Conservation (phyloP, 2,797 vertebrate species). For the Nyctibius grandis region DNA sequence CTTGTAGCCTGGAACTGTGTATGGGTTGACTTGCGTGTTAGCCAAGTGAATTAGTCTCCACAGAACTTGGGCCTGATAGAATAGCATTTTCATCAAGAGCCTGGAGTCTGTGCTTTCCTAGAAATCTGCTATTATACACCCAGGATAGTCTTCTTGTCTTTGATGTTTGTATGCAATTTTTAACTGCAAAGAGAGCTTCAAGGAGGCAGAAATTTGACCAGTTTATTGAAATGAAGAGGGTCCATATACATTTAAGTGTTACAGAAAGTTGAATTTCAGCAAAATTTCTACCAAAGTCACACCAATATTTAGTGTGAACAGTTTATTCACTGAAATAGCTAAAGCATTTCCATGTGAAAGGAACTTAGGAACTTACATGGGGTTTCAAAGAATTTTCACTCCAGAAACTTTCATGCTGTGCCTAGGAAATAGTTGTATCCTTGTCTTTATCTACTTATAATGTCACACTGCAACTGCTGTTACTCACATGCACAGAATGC, state of each 20-base stretch:
- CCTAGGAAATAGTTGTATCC: background rate
- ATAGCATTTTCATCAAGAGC: slow-evolving; percentile 13
- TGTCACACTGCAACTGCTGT: background rate
- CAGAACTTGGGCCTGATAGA: background rate
- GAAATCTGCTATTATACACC: background rate
- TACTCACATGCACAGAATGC: background rate
- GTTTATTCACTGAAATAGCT: background rate
- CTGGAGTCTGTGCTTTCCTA: background rate
- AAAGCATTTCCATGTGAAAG: background rate
- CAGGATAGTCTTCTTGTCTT: background rate
- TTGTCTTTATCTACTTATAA: background rate
- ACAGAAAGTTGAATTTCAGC: background rate
- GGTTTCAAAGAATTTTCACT: background rate
- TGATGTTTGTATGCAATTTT: background rate
- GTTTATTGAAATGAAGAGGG: background rate
- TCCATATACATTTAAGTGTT: background rate
- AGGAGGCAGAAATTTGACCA: background rate
- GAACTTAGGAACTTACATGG: background rate
- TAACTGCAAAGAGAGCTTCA: background rate
- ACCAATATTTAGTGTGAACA: background rate
- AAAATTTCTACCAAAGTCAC: background rate
- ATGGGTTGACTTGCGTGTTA: background rate
- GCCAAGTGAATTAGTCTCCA: background rate
- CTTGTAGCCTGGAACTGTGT: background rate
- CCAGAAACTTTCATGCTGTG: background rate